A percentile compares a stretch with the other conserved stretches of the same genome.
phyloP scores from a whole-genome alignment of 2,113 vertebrate species.

The Hyperopisus bebe region DNA sequence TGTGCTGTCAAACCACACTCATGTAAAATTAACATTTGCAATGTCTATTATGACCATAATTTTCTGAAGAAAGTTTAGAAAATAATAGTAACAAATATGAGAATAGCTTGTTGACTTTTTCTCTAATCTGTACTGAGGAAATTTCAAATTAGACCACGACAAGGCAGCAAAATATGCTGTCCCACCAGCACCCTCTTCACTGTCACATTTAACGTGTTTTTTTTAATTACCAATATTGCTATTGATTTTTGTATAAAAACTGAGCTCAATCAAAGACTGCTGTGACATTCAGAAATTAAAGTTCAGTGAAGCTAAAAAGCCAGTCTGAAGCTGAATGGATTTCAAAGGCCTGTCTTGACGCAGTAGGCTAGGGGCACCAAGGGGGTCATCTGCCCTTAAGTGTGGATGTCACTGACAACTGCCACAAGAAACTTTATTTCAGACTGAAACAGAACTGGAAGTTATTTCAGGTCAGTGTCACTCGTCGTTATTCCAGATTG shows the following conservation, averaged over 20 bases:
- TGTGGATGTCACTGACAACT: not conserved
- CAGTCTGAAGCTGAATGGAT: not conserved
- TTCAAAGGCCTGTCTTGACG: not conserved
- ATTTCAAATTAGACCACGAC: not conserved
- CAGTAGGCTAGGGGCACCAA: not conserved
- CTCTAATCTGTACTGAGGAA: not conserved
- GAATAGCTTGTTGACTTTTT: not conserved
- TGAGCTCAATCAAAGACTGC: not conserved
- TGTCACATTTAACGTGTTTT: not conserved
- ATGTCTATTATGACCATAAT: not conserved
- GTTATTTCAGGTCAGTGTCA: not conserved
- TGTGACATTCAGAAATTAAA: not conserved
- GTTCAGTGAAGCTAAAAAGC: not conserved
- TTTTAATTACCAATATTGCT: not conserved
- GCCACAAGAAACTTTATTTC: not conserved
- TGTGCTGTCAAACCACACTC: not conserved
- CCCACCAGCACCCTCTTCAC: not conserved
- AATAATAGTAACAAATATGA: not conserved
- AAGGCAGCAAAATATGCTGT: not conserved
- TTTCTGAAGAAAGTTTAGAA: not conserved
- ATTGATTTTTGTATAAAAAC: not conserved
- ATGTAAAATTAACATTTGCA: not conserved
- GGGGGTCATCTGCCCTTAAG: not conserved
- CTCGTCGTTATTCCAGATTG: not conserved
- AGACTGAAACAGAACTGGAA: not conserved